Evolutionary conservation across 2,888 invertebrate species (phyloP), one percentile per base, ranked within the genome.

Genomic region (Masnerella sp.): DNA sequence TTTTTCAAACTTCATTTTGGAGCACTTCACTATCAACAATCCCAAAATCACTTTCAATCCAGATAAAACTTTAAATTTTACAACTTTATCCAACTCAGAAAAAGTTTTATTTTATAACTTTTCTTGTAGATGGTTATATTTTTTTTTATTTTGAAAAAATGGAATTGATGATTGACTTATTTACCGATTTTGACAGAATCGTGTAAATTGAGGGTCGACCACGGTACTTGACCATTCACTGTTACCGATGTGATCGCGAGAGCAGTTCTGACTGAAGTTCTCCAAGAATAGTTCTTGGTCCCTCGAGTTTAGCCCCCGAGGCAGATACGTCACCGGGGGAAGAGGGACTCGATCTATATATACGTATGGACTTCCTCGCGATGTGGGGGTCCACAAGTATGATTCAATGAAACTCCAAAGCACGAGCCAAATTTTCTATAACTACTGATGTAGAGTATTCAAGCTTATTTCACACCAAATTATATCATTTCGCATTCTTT

Each of bases 271-370:
- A 83, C 81, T 82, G 74, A 80, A 81, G 83, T 85, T 83, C 81
- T 85, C 87, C 86, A 83, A 87, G 86, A 87, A 87, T 87, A 87
- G 86, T 85, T 79, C 75, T 79, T 79, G 80, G 77, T 81, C 82
- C 79, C 78, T 80, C 80, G 77, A 77, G 77, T 80, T 80, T 77
- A 77, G 79, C 80, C 80, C 78, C 80, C 75, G 68, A 73, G 69
- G 74, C 69, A 52, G 71, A 75, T 68, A 77, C 71, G 70, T 65
- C 69, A 49, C 40, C 58, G 72, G 77, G 73, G 78, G 77, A 76
- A 75, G 75, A 75, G 75, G 79, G 78, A 74, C 69, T 56, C 49
- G 77, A 45, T 80, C 80, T 81, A 81, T 81, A 74, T 72, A 73
- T 73, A 71, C 62, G 67, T 65, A 76, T 68, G 65, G 70, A 61